Conservation (phyloP, 2,113 vertebrate genomes). For the Sylvia atricapilla region DNA sequence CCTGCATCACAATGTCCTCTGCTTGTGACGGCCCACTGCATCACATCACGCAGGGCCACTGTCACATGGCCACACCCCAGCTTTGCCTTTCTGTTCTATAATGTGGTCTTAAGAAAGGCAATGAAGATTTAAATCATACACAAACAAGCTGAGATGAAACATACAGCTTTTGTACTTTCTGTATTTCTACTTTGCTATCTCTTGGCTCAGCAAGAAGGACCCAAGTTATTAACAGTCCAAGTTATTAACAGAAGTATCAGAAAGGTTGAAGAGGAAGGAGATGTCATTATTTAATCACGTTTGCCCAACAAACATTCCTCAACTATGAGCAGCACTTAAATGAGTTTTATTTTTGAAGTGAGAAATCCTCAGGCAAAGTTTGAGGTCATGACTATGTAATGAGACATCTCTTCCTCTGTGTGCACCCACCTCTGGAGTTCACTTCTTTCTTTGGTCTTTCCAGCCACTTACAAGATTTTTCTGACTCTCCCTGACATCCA, state of each 20-base stretch:
- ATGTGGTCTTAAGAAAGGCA: neutral
- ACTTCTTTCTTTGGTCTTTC: neutral
- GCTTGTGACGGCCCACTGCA: accelerated
- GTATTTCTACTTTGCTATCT: neutral
- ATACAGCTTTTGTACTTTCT: neutral
- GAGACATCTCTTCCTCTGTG: neutral
- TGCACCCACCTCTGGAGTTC: neutral
- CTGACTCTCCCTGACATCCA: neutral
- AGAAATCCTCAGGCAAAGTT: neutral
- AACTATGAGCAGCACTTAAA: neutral
- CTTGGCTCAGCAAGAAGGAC: neutral
- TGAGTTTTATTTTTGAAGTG: neutral
- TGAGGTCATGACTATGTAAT: neutral
- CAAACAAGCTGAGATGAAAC: neutral
- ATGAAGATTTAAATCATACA: accelerated
- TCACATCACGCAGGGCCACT: neutral
- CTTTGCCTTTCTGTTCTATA: neutral
- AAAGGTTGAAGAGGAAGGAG: neutral
- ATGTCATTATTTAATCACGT: neutral
- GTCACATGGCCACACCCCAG: accelerated
- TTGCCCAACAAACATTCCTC: neutral
- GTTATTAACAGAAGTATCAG: neutral
- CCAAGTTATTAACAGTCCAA: neutral
- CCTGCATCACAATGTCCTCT: neutral
- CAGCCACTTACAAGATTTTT: neutral